Conservation (phyloP, 2,113 vertebrate genomes). For the Delphinapterus leucas region DNA sequence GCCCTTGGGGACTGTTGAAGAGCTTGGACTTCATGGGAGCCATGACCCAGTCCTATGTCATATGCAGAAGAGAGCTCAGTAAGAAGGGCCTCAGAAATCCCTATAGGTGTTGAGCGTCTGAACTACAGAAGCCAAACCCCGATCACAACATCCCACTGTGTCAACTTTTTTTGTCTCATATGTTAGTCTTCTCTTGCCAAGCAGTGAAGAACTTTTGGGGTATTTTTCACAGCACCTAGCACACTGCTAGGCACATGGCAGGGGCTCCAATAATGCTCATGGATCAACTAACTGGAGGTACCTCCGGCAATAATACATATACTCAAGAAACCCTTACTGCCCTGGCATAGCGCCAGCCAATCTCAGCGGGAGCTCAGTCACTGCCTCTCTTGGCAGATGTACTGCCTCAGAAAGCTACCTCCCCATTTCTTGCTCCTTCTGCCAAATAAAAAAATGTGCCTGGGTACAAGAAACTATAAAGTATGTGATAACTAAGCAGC, state of each 20-base stretch:
- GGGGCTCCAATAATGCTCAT: not conserved
- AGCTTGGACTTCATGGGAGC: not conserved
- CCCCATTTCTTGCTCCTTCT: slow-evolving; percentile 1
- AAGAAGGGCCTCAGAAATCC: not conserved
- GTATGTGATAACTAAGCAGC: slow-evolving; percentile 17
- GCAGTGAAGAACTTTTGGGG: not conserved
- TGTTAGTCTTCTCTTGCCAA: not conserved
- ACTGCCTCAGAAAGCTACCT: slow-evolving; percentile 20
- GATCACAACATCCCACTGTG: not conserved
- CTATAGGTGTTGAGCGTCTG: not conserved
- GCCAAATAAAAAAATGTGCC: not conserved
- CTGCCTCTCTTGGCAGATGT: slow-evolving; percentile 34
- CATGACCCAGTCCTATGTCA: not conserved
- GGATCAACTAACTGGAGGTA: not conserved
- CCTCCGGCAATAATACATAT: not conserved
- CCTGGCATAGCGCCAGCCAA: not conserved
- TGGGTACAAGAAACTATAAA: slow-evolving; percentile 21
- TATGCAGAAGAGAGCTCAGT: not conserved
- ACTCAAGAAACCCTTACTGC: not conserved
- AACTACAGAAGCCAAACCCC: not conserved
- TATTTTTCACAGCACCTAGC: not conserved
- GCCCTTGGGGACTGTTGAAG: not conserved
- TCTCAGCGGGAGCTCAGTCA: not conserved
- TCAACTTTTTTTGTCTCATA: not conserved
- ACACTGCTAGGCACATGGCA: not conserved